Conservation (phyloP, 2,888 invertebrate genomes). For the Lycia hirtaria region DNA sequence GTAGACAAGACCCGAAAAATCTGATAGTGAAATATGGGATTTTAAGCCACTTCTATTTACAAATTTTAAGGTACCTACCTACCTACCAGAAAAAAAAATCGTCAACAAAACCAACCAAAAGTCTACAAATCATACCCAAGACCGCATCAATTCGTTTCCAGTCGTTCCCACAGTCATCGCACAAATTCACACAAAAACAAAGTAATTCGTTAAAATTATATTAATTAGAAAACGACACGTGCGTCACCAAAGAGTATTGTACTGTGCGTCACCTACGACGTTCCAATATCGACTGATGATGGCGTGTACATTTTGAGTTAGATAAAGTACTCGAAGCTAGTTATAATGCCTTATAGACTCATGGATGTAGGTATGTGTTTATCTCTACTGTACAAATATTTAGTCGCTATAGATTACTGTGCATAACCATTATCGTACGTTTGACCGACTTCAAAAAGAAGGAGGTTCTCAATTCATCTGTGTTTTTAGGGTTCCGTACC, state of each 20-base stretch:
- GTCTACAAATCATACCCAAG: constrained; percentile 42
- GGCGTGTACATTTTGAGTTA: not conserved
- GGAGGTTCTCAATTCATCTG: no score
- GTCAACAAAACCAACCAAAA: not conserved
- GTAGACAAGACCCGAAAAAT: no score
- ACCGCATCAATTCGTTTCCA: constrained; percentile 40
- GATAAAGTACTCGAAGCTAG: not conserved
- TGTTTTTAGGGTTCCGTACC: no score
- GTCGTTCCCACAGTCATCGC: constrained; percentile 34
- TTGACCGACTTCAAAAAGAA: no score
- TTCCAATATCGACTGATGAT: constrained; percentile 12
- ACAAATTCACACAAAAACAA: not conserved
- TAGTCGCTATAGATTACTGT: no score
- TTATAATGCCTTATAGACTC: not conserved
- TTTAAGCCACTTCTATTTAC: no score
- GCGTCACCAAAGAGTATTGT: no score
- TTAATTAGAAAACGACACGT: not conserved
- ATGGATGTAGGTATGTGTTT: not conserved
- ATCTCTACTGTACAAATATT: not conserved
- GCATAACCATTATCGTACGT: no score
- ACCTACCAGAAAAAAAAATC: not conserved
- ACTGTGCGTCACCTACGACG: constrained; percentile 11
- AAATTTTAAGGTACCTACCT: not conserved
- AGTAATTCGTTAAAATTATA: not conserved
- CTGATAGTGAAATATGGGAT: no score